These are phyloP conservation scores for Antheraea yamamai DNA, from an alignment of 2,888 invertebrate genomes.

Conservation along the genomic window DNA sequence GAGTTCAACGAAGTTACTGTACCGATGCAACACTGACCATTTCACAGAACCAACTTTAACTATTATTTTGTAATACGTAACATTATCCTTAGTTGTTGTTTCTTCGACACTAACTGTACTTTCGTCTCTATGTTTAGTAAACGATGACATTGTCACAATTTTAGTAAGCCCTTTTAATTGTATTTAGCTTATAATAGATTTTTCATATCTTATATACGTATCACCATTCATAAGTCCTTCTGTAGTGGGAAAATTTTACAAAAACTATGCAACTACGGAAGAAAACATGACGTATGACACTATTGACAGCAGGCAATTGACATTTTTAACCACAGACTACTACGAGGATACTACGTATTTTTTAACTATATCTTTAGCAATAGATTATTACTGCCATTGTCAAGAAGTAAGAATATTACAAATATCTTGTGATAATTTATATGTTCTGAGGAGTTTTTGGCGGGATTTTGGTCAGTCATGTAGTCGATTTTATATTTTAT, in stretches of 20 bases:
- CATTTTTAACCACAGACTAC: background rate
- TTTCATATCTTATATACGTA: slow-evolving; percentile 1
- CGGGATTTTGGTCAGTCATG: no score
- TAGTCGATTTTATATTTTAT: no score
- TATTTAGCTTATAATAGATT: background rate
- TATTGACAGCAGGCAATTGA: background rate
- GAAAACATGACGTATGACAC: background rate
- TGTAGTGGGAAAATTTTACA: background rate
- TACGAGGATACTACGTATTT: no score
- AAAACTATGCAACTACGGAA: background rate
- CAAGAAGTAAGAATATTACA: no score
- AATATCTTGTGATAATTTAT: no score
- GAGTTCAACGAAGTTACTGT: slow-evolving; percentile 94
- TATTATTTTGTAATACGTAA: slow-evolving; percentile 88
- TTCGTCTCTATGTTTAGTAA: slow-evolving; percentile 85
- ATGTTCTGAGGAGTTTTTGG: no score
- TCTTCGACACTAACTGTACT: slow-evolving; percentile 85
- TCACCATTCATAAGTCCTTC: background rate
- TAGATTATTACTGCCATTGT: no score
- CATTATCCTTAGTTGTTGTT: slow-evolving; percentile 83
- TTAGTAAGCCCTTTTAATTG: slow-evolving; percentile 1
- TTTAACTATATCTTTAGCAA: no score
- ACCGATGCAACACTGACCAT: slow-evolving; percentile 94
- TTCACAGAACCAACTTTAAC: slow-evolving; percentile 86
- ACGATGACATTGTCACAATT: slow-evolving; percentile 85